phyloP scores from a whole-genome alignment of 2,888 invertebrate species.

The Clivina fossor region DNA sequence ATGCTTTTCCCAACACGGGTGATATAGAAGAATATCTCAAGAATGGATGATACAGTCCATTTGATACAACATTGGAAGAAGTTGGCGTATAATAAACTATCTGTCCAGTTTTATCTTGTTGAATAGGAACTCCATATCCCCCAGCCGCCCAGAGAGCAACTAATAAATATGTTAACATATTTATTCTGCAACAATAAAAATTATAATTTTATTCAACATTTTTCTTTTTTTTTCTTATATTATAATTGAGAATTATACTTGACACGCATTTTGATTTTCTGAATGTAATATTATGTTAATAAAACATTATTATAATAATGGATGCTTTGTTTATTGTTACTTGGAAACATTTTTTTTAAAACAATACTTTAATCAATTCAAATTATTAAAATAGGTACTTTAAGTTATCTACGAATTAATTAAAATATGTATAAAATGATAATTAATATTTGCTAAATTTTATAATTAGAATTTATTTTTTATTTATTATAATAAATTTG shows the following conservation, averaged over 20 bases:
- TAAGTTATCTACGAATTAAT: no score
- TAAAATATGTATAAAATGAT: no score
- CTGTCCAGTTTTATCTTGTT: constrained; percentile 13
- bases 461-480: no score
- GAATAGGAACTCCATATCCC: constrained; percentile 4
- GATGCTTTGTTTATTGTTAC: constrained; percentile 13
- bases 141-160: constrained; percentile 12
- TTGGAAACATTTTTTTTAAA: background rate
- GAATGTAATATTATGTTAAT: no score
- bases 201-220: background rate
- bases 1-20: constrained; percentile 22
- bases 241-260: no score
- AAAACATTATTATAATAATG: no score
- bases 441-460: no score
- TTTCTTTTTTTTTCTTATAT: background rate
- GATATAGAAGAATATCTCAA: constrained; percentile 15
- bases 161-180: constrained; percentile 21
- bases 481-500: no score
- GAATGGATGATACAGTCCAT: constrained; percentile 17
- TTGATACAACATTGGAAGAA: constrained; percentile 9
- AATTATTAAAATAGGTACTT: no score
- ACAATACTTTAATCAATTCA: constrained; percentile 3
- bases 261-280: no score
- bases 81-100: constrained; percentile 18
- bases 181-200: constrained; percentile 13